A percentile compares a stretch with the other conserved stretches of the same genome.
phyloP scores from a whole-genome alignment of 2,113 vertebrate species.

The Percopsis transmontana region DNA sequence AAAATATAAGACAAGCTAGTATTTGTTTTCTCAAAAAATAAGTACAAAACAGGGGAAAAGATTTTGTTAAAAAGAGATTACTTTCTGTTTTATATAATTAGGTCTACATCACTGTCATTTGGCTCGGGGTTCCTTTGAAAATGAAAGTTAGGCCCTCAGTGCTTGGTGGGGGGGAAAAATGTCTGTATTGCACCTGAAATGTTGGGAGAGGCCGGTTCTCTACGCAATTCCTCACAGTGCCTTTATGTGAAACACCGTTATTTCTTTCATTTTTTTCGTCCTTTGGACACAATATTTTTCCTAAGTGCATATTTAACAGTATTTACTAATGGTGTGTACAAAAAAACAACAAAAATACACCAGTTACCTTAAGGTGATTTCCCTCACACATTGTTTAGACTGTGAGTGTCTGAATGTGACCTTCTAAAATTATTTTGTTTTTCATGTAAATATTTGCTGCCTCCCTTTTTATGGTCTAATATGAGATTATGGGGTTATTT shows the following conservation, averaged over 20 bases:
- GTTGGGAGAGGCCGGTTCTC: slow-evolving; percentile 55
- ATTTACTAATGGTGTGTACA: slow-evolving; percentile 43
- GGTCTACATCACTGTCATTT: slow-evolving; percentile 71
- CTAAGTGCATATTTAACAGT: slow-evolving; percentile 56
- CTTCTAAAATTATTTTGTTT: slow-evolving; percentile 22
- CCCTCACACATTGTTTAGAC: slow-evolving; percentile 33
- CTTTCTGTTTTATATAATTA: too few species aligned
- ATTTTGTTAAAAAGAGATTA: too few species aligned
- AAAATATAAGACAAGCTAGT: not conserved
- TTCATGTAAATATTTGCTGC: slow-evolving; percentile 46
- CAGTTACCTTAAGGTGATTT: slow-evolving; percentile 58
- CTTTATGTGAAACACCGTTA: slow-evolving; percentile 69
- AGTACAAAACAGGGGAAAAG: too few species aligned
- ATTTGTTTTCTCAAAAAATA: too few species aligned
- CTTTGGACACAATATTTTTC: slow-evolving; percentile 40
- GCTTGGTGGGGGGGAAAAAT: slow-evolving; percentile 19
- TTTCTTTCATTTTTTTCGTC: slow-evolving; percentile 42
- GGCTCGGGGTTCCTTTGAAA: slow-evolving; percentile 79
- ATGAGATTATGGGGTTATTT: slow-evolving; percentile 20
- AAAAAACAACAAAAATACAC: slow-evolving; percentile 40
- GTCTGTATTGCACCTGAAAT: slow-evolving; percentile 41
- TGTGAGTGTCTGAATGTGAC: slow-evolving; percentile 40
- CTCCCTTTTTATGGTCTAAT: slow-evolving; percentile 32
- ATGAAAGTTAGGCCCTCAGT: slow-evolving; percentile 35
- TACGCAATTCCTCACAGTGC: slow-evolving; percentile 73